These are phyloP conservation scores for Manduca sexta DNA, from an alignment of 1,140 invertebrate genomes.

Conservation along the genomic window DNA sequence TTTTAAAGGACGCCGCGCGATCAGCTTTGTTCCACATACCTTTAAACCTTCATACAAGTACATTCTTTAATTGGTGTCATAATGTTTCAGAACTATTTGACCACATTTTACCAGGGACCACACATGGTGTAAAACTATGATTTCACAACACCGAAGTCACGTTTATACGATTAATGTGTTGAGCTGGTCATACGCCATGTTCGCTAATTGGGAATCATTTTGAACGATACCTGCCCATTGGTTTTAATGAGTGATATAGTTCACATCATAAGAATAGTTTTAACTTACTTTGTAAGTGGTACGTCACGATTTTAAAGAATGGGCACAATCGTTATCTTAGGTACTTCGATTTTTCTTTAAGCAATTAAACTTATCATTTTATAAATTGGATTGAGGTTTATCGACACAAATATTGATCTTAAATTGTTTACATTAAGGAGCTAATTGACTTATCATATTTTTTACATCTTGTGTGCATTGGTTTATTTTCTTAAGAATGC, in stretches of 20 bases:
- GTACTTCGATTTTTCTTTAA: too few relatives aligned
- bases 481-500: too few relatives aligned
- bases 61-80: constrained; percentile 8
- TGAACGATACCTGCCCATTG: constrained; percentile 11
- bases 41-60: not conserved
- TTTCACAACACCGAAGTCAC: constrained; percentile 27
- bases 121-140: constrained; percentile 20
- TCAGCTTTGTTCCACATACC: not conserved
- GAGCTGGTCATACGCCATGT: constrained; percentile 18
- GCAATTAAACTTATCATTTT: too few relatives aligned
- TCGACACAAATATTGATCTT: too few relatives aligned
- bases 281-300: too few relatives aligned
- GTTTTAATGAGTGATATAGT: constrained; percentile 7
- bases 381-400: too few relatives aligned
- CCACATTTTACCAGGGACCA: constrained; percentile 13
- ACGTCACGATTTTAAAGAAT: too few relatives aligned
- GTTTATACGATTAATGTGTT: constrained; percentile 28
- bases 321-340: too few relatives aligned
- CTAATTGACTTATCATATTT: too few relatives aligned
- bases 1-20: not conserved
- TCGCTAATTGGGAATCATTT: constrained; percentile 10
- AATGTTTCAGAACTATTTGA: constrained; percentile 15
- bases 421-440: too few relatives aligned
- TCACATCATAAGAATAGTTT: not conserved
- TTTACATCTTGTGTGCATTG: too few relatives aligned